Evolutionary conservation across 2,113 vertebrate species (phyloP).

Genomic region (Hemichromis elongatus): DNA sequence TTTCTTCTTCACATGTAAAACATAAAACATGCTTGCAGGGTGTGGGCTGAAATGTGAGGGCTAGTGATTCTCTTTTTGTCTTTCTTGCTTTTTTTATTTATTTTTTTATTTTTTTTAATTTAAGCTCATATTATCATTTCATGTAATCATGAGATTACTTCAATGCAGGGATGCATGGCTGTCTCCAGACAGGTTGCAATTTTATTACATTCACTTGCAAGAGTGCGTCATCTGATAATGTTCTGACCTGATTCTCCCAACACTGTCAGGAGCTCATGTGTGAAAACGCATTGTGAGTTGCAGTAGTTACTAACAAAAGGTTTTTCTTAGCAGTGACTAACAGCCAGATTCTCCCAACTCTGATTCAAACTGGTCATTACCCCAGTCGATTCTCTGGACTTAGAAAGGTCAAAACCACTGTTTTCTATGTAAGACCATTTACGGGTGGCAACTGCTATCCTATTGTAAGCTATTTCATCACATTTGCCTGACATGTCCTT

Average conservation of each 20-base stretch:
- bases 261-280: background rate
- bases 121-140: background rate
- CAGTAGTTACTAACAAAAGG: background rate
- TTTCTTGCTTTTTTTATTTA: background rate
- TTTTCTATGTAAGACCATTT: background rate
- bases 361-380: background rate
- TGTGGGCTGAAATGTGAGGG: background rate
- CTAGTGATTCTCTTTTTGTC: background rate
- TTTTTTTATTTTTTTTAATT: background rate
- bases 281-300: background rate
- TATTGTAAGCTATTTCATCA: background rate
- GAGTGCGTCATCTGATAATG: background rate
- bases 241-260: background rate
- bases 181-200: background rate
- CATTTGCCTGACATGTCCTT: background rate
- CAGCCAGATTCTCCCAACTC: background rate
- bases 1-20: accelerated
- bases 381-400: background rate
- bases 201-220: background rate
- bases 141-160: background rate
- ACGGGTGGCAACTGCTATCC: background rate
- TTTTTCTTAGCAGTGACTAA: background rate
- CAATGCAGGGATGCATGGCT: too few relatives aligned
- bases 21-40: background rate
- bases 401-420: background rate